phyloP scores from a whole-genome alignment of 2,888 invertebrate species.

The Oscheius sp. region DNA sequence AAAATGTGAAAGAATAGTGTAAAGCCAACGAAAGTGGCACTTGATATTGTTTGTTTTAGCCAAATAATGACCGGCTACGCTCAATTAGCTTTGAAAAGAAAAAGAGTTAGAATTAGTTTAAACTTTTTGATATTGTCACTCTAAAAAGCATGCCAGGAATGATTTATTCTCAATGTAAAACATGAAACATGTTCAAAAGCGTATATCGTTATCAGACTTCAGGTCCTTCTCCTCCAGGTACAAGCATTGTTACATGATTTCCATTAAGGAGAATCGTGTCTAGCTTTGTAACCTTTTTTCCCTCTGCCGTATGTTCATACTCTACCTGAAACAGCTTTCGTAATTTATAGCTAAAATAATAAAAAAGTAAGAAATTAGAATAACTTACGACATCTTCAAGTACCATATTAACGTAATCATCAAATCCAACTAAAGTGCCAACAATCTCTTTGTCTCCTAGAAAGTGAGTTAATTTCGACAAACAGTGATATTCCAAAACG shows the following conservation, averaged over 20 bases:
- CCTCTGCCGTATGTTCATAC: conserved; percentile 91
- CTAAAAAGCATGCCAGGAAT: too few species aligned
- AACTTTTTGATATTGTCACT: background rate
- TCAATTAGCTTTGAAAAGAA: background rate
- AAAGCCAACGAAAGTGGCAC: background rate
- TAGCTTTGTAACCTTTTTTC: conserved; percentile 81
- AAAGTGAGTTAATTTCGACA: background rate
- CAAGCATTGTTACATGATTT: conserved; percentile 94
- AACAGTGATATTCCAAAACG: background rate
- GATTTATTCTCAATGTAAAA: background rate
- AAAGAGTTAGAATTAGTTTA: background rate
- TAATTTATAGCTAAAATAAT: background rate
- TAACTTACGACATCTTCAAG: conserved; percentile 28
- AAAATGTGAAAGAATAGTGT: background rate
- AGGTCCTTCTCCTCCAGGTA: conserved; percentile 69
- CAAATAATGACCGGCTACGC: background rate
- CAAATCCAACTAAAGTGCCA: conserved; percentile 84
- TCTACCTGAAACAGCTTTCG: conserved; percentile 35
- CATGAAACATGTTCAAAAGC: background rate
- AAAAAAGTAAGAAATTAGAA: background rate
- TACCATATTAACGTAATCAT: conserved; percentile 69
- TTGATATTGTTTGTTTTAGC: background rate
- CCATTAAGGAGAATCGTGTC: conserved; percentile 98
- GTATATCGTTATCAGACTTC: conserved; percentile 52
- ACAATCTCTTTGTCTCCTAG: conserved; percentile 92